Conservation (phyloP, 1,140 invertebrate genomes). For the Anastatus disparis region DNA sequence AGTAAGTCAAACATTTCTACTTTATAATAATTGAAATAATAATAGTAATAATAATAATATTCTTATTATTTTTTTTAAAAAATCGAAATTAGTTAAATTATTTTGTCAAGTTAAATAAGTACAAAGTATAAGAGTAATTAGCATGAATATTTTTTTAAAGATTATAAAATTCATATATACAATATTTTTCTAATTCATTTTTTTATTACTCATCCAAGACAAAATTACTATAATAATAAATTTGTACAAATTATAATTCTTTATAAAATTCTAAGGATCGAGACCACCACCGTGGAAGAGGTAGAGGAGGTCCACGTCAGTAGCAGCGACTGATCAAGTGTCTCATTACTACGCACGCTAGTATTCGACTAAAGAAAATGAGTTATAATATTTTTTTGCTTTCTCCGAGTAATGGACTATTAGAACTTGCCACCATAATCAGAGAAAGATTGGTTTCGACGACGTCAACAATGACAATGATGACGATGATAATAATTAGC, state of each 20-base stretch:
- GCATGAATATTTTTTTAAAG: too few species aligned
- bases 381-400: conserved; percentile 22
- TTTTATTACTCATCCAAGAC: background rate
- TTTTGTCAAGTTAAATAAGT: too few species aligned
- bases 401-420: conserved; percentile 24
- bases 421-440: conserved; percentile 3
- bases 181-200: background rate
- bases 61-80: too few species aligned
- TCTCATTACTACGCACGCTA: conserved; percentile 1
- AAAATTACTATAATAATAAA: too few species aligned
- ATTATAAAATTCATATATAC: background rate
- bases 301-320: conserved; percentile 60
- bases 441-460: conserved; percentile 17
- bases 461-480: background rate
- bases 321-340: conserved; percentile 52
- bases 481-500: conserved; percentile 34
- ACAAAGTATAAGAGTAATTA: too few species aligned
- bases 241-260: too few species aligned
- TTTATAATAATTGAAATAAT: too few species aligned
- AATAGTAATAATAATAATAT: too few species aligned
- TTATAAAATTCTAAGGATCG: conserved; percentile 63
- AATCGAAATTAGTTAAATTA: too few species aligned
- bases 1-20: conserved; percentile 50
- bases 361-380: conserved; percentile 23
- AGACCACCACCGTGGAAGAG: conserved; percentile 59